Conservation (phyloP, 1,140 invertebrate species). For the Antheraea mylitta region DNA sequence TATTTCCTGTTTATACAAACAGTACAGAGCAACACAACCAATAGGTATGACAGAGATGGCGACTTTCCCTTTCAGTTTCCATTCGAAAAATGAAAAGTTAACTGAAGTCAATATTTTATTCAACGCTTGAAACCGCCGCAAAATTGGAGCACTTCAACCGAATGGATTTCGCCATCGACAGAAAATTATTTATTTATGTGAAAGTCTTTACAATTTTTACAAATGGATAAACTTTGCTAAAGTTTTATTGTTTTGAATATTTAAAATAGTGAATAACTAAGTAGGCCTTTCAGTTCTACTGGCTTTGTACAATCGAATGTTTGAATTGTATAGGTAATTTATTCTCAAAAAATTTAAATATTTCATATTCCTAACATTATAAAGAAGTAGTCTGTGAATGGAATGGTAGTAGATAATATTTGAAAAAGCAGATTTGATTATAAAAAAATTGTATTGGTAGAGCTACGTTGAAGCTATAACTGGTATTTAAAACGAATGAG, state of each 20-base stretch:
- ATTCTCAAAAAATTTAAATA: no score
- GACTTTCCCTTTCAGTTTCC: not conserved
- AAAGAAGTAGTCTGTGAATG: no score
- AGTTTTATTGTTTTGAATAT: conserved; percentile 3
- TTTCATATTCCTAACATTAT: no score
- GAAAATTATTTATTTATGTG: conserved; percentile 16
- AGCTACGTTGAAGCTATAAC: no score
- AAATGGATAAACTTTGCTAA: not conserved
- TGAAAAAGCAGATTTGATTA: no score
- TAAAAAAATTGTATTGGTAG: no score
- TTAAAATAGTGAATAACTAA: conserved; percentile 4
- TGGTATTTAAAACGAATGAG: no score
- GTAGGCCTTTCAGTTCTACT: not conserved
- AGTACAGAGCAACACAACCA: not conserved
- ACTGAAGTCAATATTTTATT: conserved; percentile 16
- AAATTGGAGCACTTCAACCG: not conserved
- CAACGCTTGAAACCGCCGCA: conserved; percentile 1
- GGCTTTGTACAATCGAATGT: not conserved
- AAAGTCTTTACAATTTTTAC: not conserved
- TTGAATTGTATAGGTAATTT: no score
- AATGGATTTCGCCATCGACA: conserved; percentile 10
- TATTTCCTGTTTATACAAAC: not conserved
- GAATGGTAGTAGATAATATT: no score
- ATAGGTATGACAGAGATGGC: not conserved
- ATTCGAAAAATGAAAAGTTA: conserved; percentile 16